Conservation (phyloP, 1,140 invertebrate genomes). For the Rhysida immarginata region DNA sequence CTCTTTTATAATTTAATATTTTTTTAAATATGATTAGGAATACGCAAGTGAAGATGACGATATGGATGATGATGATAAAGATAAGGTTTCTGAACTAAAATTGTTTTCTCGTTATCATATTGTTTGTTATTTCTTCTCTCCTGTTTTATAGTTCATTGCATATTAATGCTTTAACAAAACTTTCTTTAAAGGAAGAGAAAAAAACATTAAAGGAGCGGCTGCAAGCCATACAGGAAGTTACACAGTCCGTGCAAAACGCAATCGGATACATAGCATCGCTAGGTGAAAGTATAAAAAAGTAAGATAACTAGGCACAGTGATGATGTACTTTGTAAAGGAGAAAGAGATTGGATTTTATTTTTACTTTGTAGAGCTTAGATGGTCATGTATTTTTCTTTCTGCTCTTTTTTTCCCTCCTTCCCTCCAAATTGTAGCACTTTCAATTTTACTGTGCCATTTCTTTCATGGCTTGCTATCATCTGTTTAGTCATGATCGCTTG, state of each 20-base stretch:
- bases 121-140: too few relatives aligned
- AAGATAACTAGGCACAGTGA: too few relatives aligned
- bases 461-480: constrained; percentile 80
- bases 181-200: constrained; percentile 57
- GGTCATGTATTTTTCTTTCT: constrained; percentile 12
- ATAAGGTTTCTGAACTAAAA: constrained; percentile 36
- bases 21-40: constrained; percentile 11
- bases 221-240: constrained; percentile 90
- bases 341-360: too few relatives aligned
- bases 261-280: constrained; percentile 84
- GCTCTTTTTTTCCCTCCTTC: too few relatives aligned
- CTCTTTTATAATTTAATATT: neutral
- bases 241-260: constrained; percentile 81
- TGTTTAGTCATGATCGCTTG: constrained; percentile 48
- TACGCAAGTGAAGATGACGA: constrained; percentile 42
- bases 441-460: constrained; percentile 92
- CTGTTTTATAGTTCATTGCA: too few relatives aligned
- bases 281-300: constrained; percentile 88
- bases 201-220: constrained; percentile 84
- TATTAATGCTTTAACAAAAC: neutral
- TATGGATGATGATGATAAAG: constrained; percentile 60
- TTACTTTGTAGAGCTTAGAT: too few relatives aligned
- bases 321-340: too few relatives aligned
- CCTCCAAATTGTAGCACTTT: constrained; percentile 75
- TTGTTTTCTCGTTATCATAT: too few relatives aligned